Evolutionary conservation across 2,113 vertebrate genomes (phyloP), one percentile per base, ranked within the genome.

Genomic region (Misgurnus mizolepis): DNA sequence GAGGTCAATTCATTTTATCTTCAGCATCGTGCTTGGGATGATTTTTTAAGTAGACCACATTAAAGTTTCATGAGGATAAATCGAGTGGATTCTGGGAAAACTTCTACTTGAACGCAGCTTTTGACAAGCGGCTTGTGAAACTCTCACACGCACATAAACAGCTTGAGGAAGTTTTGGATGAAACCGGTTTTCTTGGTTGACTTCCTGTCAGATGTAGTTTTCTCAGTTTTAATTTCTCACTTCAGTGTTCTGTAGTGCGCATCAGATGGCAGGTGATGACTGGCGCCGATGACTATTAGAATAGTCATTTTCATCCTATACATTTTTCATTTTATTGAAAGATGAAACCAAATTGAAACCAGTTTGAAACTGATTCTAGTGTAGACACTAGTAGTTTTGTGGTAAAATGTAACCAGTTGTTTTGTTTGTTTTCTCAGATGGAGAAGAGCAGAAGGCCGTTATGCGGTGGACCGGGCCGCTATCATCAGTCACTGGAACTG

Each of bases 401-500:
- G 27, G 3, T 2, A 3, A 40, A 40, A 49, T 17, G 43, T 62
- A 50, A 79, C 45, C 11, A 50, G n/a, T 73, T 7, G 61, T 14
- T 69, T 11, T 73, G 14, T 81, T 22, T 82, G 22, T 65, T 18
- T 80, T 64, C 83, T 58, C 62, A 96, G 95, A 89, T 94, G 94
- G 89, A 91, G 93, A 10, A 90, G 95, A 82, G 93, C 95, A 67
- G 95, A 95, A 85, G 95, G 94, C 88, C 91, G 92, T 56, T 95
- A 94, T 91, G 93, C 95, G 76, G 88, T 93, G 80, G 95, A 96
- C 81, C 92, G 95, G 4, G 95, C 95, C 10, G 92, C 94, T 84
- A 95, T 96, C 86, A 94, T 95, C 88, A 96, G 95, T 83, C 95
- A 94, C 88, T 96, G 95, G 95, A 96, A 95, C 86, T 96, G 95